phyloP scores from a whole-genome alignment of 2,113 vertebrate genomes.

The Oenanthe oenanthe region DNA sequence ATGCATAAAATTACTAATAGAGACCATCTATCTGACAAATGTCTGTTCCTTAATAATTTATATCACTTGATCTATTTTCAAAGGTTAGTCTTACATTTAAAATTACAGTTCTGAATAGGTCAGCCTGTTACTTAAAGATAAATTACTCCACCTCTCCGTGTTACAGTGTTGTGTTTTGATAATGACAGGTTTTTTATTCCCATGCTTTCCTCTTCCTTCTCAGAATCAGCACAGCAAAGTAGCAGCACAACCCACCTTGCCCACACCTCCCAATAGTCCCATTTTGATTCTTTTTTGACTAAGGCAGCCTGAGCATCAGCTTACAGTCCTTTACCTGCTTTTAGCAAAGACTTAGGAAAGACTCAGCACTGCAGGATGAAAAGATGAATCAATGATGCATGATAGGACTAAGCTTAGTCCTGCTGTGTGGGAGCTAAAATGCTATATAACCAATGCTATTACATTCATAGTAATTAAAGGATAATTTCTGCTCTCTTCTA shows the following conservation, averaged over 20 bases:
- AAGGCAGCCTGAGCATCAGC: background rate
- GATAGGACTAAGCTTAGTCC: background rate
- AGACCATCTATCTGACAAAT: slow-evolving; percentile 73
- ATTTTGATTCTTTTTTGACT: slow-evolving; percentile 20
- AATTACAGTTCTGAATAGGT: slow-evolving; percentile 79
- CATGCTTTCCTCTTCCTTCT: background rate
- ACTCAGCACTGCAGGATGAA: background rate
- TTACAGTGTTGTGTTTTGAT: slow-evolving; percentile 72
- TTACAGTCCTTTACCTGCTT: slow-evolving; percentile 20
- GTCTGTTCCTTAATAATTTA: slow-evolving; percentile 77
- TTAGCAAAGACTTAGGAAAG: background rate
- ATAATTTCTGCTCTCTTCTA: slow-evolving; percentile 55
- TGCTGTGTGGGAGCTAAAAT: background rate
- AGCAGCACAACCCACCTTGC: background rate
- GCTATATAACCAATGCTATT: slow-evolving; percentile 3
- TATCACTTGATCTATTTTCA: slow-evolving; percentile 80
- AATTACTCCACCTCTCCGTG: slow-evolving; percentile 67
- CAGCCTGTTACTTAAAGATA: slow-evolving; percentile 77
- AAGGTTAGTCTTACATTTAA: slow-evolving; percentile 79
- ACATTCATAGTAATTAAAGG: slow-evolving; percentile 64
- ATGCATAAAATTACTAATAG: slow-evolving; percentile 77
- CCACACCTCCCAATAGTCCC: background rate
- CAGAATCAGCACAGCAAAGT: background rate
- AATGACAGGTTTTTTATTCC: slow-evolving; percentile 66
- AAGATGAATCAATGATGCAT: slow-evolving; percentile 2